phyloP scores from a whole-genome alignment of 2,888 invertebrate species.

The Pseudococcus jackbeardsleyi region DNA sequence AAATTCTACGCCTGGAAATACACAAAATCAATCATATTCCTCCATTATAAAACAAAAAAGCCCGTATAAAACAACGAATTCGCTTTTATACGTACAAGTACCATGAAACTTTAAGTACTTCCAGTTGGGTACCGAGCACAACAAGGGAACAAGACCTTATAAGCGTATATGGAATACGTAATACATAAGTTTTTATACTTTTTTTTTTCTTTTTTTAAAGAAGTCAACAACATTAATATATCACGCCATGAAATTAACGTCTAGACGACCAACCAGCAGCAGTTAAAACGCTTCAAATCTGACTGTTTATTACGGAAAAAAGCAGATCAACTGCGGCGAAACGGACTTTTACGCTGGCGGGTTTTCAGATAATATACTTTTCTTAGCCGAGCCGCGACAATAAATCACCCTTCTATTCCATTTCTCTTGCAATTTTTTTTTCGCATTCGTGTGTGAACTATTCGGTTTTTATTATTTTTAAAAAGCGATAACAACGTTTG shows the following conservation, averaged over 20 bases:
- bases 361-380: slow-evolving; percentile 57
- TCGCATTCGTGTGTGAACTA: slow-evolving; percentile 57
- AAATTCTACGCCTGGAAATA: no score
- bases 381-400: slow-evolving; percentile 60
- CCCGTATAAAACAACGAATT: no score
- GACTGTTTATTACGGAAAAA: slow-evolving; percentile 58
- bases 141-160: background rate
- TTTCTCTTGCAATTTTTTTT: slow-evolving; percentile 23
- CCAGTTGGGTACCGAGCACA: no score
- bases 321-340: slow-evolving; percentile 60
- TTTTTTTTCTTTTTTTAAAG: slow-evolving; percentile 12
- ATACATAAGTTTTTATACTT: slow-evolving; percentile 33
- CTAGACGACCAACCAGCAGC: slow-evolving; percentile 58
- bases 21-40: no score
- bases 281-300: slow-evolving; percentile 56
- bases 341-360: slow-evolving; percentile 61
- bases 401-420: slow-evolving; percentile 60
- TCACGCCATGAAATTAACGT: slow-evolving; percentile 62
- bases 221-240: slow-evolving; percentile 60
- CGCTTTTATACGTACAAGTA: no score
- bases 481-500: slow-evolving; percentile 52
- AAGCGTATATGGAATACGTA: slow-evolving; percentile 25
- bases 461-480: slow-evolving; percentile 60
- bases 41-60: no score
- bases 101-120: no score